Percentiles rank a stretch among this genome's conserved stretches.
Conservation (phyloP, 2,113 vertebrate species). For the Tympanuchus pallidicinctus region DNA sequence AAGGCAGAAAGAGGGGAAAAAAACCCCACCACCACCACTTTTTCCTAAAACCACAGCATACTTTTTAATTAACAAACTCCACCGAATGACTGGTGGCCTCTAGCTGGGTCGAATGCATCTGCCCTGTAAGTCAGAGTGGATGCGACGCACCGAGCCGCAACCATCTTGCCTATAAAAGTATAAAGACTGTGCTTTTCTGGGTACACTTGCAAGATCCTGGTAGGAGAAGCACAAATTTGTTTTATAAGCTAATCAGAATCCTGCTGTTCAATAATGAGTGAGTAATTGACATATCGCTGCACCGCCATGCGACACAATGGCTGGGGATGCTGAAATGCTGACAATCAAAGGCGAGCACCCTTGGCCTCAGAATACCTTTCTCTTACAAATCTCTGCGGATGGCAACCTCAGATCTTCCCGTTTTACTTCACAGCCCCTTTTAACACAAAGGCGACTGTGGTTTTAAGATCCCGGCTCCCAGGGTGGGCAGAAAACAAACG, state of each 20-base stretch:
- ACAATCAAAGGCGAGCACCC: background rate
- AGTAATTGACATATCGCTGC: conserved; percentile 63
- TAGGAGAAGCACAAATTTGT: conserved; percentile 63
- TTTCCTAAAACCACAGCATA: conserved; percentile 47
- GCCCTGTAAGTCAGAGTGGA: background rate
- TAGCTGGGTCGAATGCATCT: conserved; percentile 6
- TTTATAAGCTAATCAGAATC: conserved; percentile 71
- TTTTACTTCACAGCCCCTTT: conserved; percentile 22
- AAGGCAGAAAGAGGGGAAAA: background rate
- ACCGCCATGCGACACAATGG: background rate
- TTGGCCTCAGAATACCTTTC: conserved; percentile 37
- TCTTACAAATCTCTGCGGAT: background rate
- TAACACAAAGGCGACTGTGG: conserved; percentile 21
- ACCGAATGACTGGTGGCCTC: conserved; percentile 32
- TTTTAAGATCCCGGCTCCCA: conserved; percentile 50
- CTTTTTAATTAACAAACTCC: conserved; percentile 59
- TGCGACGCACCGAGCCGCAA: background rate
- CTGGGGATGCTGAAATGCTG: conserved; percentile 2
- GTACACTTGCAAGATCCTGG: conserved; percentile 31
- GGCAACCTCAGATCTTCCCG: background rate
- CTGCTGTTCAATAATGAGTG: conserved; percentile 71
- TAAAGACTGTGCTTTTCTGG: conserved; percentile 53
- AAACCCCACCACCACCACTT: background rate
- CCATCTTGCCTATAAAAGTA: background rate
- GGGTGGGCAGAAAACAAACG: conserved; percentile 68